These are phyloP conservation scores for Microplitis manilae DNA, from an alignment of 2,888 invertebrate species.

Conservation along the genomic window DNA sequence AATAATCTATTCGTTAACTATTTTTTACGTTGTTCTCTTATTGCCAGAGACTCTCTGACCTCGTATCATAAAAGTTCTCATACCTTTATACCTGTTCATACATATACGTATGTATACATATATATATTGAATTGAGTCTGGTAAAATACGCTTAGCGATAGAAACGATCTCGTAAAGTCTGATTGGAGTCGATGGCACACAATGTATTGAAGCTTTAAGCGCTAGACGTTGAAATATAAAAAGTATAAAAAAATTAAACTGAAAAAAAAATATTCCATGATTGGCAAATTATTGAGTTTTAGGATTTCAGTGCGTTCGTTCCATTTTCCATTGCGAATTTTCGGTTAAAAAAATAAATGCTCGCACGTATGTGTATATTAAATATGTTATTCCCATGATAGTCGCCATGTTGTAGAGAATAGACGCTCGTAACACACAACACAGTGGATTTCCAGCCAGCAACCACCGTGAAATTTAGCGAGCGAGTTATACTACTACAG, in stretches of 20 bases:
- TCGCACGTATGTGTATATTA: neutral
- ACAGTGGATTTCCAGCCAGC: conserved; percentile 26
- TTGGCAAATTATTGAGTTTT: neutral
- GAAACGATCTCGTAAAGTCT: conserved; percentile 15
- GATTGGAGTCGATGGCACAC: conserved; percentile 19
- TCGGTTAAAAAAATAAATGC: neutral
- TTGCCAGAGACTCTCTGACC: neutral
- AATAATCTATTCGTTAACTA: conserved; percentile 1
- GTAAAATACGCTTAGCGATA: conserved; percentile 7
- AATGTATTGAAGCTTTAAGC: neutral
- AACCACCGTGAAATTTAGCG: conserved; percentile 37
- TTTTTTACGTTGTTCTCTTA: neutral
- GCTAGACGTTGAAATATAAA: neutral
- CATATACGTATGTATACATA: neutral
- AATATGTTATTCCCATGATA: neutral
- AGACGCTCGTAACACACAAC: conserved; percentile 15
- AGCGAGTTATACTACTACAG: conserved; percentile 21
- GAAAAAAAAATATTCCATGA: neutral
- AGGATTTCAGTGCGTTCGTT: neutral
- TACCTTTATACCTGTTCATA: neutral
- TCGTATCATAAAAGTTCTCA: neutral
- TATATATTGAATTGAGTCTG: neutral
- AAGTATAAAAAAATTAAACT: neutral
- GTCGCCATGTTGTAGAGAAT: conserved; percentile 22
- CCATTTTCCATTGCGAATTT: neutral